A percentile compares a stretch with the other conserved stretches of the same genome.
phyloP scores from a whole-genome alignment of 1,140 invertebrate genomes.

The Carposina sasakii region DNA sequence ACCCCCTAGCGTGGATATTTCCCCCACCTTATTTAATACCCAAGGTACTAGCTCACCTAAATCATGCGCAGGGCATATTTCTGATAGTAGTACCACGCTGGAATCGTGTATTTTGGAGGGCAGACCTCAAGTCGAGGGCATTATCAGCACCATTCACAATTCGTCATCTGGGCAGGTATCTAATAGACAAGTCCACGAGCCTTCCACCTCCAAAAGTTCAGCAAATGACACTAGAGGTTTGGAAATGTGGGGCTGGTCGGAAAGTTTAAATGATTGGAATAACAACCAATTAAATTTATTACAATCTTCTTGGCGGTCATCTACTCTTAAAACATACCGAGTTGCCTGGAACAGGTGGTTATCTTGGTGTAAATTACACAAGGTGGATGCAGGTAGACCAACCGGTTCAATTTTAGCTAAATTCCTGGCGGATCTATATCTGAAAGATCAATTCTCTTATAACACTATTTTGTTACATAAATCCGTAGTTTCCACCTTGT shows the following conservation, averaged over 20 bases:
- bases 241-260: slow-evolving; percentile 38
- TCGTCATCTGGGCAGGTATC: slow-evolving; percentile 19
- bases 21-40: slow-evolving; percentile 46
- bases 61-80: slow-evolving; percentile 29
- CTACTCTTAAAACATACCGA: slow-evolving; percentile 29
- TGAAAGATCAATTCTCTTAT: slow-evolving; percentile 18
- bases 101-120: slow-evolving; percentile 43
- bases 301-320: slow-evolving; percentile 21
- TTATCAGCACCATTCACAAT: slow-evolving; percentile 28
- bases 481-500: slow-evolving; percentile 34
- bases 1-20: slow-evolving; percentile 45
- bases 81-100: slow-evolving; percentile 40
- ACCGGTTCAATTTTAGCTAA: slow-evolving; percentile 23
- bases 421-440: slow-evolving; percentile 26
- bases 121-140: slow-evolving; percentile 35
- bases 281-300: slow-evolving; percentile 17
- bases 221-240: slow-evolving; percentile 33
- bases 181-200: slow-evolving; percentile 33
- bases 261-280: slow-evolving; percentile 18
- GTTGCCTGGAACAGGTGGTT: slow-evolving; percentile 23
- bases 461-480: slow-evolving; percentile 39
- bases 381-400: slow-evolving; percentile 14
- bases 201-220: slow-evolving; percentile 30
- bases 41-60: slow-evolving; percentile 37
- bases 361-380: slow-evolving; percentile 16